Base-by-base conservation (phyloP, 2,113 vertebrate species). In the Rhynchomys soricoides region DNA sequence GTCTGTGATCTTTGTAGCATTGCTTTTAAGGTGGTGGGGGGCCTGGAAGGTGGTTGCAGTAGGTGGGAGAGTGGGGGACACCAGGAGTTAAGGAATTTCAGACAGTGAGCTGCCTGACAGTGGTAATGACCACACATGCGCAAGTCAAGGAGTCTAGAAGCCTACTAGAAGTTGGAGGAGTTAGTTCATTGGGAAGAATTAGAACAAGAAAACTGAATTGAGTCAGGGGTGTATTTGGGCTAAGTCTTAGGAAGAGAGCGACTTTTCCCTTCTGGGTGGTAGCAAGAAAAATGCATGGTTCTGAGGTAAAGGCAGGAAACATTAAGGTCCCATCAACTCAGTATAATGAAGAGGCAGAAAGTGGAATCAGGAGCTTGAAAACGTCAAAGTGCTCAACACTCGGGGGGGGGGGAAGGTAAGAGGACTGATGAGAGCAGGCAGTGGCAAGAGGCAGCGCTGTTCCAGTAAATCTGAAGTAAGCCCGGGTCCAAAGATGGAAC, bases 121-220 rank as follows among this genome's bases (percentile, higher is more conserved):
- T 43, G 31, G 26, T 55, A 48, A 22, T 13, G 29, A 37, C 37
- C 21, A 43, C n/a, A 64, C 24, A 34, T 15, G 77, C 48, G 89
- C n/a, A 34, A 85, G 77, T 3, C 68, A 71, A 89, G 57, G 81
- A 48, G 68, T 24, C 68, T 68, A 5, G 34, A 43, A 78, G 37
- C 68, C 31, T 16, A 3, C 74, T 75, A 77, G 78, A 77, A 89
- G 29, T 73, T 74, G 74, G 70, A 95, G 71, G 21, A 92, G 64
- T 89, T 55, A 78, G 82, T 57, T 59, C 29, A 37, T 73, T 57
- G 16, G 88, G 66, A 90, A 87, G 81, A 92, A 66, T 86, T 31
- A 73, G 78, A 83, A 74, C 26, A 91, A 91, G 83, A 93, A 94
- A 91, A 21, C 66, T 50, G 13, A 73, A 78, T 26, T 66, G 83